phyloP scores from a whole-genome alignment of 37 sponge, comb jelly and placozoan species.

The Eunapius fragilis region DNA sequence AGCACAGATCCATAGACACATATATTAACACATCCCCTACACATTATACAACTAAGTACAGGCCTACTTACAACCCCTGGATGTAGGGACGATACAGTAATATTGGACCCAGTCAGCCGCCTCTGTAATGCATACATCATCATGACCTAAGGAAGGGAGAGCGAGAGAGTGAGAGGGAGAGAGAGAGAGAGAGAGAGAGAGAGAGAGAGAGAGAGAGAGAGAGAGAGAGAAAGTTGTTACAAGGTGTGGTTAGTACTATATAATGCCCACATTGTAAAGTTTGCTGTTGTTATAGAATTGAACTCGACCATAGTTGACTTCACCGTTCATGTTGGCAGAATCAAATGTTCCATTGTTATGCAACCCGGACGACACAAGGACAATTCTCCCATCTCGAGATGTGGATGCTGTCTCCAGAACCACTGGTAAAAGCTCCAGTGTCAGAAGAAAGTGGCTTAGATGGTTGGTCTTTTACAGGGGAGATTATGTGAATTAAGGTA shows the following conservation, averaged over 20 bases:
- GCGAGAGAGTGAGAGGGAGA: too few relatives aligned
- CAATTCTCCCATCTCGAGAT: conserved; percentile 62
- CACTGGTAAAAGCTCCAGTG: conserved; percentile 78
- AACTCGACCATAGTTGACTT: conserved; percentile 22
- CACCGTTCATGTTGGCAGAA: conserved; percentile 44
- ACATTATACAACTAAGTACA: too few relatives aligned
- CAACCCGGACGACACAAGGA: conserved; percentile 63
- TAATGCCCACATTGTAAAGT: conserved; percentile 73
- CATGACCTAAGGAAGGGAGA: conserved; percentile 42
- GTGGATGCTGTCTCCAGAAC: conserved; percentile 49
- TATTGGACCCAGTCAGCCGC: conserved; percentile 22
- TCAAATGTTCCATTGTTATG: conserved; percentile 16
- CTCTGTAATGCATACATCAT: conserved; percentile 62
- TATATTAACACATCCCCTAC: too few relatives aligned
- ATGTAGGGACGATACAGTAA: conserved; percentile 75
- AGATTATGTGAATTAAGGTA: not conserved
- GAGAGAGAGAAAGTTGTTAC: too few relatives aligned
- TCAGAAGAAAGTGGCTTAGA: conserved; percentile 68
- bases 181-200: not conserved
- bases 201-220: not conserved
- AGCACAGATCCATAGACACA: not conserved
- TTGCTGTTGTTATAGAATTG: conserved; percentile 62
- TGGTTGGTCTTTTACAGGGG: conserved; percentile 69
- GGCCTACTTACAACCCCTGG: conserved; percentile 62
- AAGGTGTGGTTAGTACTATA: not conserved